Base-by-base conservation (phyloP, 2,113 vertebrate genomes). In the Myiozetetes cayanensis region DNA sequence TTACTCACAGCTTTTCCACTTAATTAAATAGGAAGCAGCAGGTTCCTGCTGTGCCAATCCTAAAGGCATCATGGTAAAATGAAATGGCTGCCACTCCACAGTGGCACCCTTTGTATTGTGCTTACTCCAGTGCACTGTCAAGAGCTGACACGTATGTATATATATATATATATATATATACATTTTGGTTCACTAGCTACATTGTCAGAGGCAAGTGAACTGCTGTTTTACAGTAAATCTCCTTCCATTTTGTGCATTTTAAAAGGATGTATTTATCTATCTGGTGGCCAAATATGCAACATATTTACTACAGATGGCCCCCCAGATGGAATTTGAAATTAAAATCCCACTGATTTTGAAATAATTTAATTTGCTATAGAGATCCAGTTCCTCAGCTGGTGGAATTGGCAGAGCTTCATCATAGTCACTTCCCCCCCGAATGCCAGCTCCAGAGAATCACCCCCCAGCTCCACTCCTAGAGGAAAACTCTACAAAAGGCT, bases 1-100 rank as follows among this genome's bases (percentile, higher is more conserved):
- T 96, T 95, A 97, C 95, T 91, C 25, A 74, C 61, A 94, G 92
- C 87, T 96, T 97, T 96, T 95, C 96, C 93, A 86, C 83, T 97
- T 97, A 96, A 97, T 96, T 97, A 97, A 98, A 97, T 93, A 96
- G 87, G 82, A 97, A 96, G 90, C 98, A 98, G 97, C 96, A 95
- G 96, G 96, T 95, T 95, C 96, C 93, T 81, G 95, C 96, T 97
- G 96, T 96, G 91, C 86, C 91, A 62, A 8, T 89, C 88, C 94
- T 94, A 87, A 89, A 95, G 90, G 89, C 87, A 86, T 73, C 76
- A 63, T 73, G 87, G 96, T 85, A 94, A 92, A 85, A 61, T 80
- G 75, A 87, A 81, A 80, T 94, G 89, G 90, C 85, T 93, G 94
- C 95, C 75, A 63, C 78, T n/a, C 63, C 76, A 20, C 35, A 52